Evolutionary conservation across 92 coral and sea anemone genomes (phyloP).

Genomic region (Micromussa lordhowensis): DNA sequence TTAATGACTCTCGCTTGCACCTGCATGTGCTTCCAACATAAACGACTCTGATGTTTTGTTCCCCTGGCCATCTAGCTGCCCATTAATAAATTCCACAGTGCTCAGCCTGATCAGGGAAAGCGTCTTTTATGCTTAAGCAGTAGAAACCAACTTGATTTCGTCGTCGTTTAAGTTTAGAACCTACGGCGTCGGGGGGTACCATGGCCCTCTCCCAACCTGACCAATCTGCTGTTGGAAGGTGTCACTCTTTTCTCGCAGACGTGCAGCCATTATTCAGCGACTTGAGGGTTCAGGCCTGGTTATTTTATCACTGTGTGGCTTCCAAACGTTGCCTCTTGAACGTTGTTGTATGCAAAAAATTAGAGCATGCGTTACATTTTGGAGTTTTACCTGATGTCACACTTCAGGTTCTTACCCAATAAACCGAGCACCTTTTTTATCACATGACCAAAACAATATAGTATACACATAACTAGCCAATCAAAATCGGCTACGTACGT

Average conservation of each 20-base stretch:
- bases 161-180: not conserved
- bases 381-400: not conserved
- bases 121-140: conserved; percentile 1
- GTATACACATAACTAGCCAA: no score
- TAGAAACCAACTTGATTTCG: conserved; percentile 15
- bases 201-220: conserved; percentile 11
- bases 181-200: not conserved
- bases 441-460: no score
- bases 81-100: conserved; percentile 78
- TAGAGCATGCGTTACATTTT: not conserved
- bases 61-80: conserved; percentile 18
- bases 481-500: no score
- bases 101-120: not conserved
- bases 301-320: no score
- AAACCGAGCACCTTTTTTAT: not conserved
- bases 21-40: conserved; percentile 78
- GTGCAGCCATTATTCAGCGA: not conserved
- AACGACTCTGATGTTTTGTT: conserved; percentile 29
- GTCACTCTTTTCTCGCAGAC: not conserved
- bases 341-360: not conserved
- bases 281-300: not conserved
- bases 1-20: conserved; percentile 38
- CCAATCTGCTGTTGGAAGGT: not conserved
- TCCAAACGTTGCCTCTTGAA: not conserved
- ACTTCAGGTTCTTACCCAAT: not conserved